These are phyloP conservation scores for Epirrhoe alternata DNA, from an alignment of 2,888 invertebrate species.

Conservation along the genomic window DNA sequence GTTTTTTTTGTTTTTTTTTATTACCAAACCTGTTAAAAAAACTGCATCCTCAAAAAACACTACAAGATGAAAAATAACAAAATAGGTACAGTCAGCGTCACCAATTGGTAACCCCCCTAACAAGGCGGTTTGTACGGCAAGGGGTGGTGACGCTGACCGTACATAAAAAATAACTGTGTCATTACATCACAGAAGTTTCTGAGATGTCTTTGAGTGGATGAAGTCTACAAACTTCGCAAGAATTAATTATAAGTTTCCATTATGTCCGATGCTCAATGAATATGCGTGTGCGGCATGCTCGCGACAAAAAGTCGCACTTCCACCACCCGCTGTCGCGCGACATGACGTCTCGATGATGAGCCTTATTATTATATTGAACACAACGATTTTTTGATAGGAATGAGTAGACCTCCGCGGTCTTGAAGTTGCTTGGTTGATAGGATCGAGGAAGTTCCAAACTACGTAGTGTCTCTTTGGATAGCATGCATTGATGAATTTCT, in stretches of 20 bases:
- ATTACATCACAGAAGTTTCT: no score
- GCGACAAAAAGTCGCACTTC: slow-evolving; percentile 69
- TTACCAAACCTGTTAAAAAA: no score
- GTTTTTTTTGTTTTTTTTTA: no score
- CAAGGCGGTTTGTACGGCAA: no score
- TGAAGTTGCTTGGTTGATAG: not conserved
- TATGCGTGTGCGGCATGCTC: slow-evolving; percentile 38
- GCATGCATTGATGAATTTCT: no score
- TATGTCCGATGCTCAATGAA: slow-evolving; percentile 36
- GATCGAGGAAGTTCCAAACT: not conserved
- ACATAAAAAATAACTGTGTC: no score
- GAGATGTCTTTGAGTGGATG: not conserved
- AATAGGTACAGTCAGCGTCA: no score
- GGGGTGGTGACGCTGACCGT: no score
- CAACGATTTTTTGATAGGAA: slow-evolving; percentile 31
- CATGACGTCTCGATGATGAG: slow-evolving; percentile 47
- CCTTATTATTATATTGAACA: slow-evolving; percentile 36
- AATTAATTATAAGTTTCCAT: slow-evolving; percentile 20
- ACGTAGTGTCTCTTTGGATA: no score
- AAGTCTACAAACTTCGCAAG: slow-evolving; percentile 29
- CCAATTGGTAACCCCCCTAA: no score
- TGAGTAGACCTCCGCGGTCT: slow-evolving; percentile 14
- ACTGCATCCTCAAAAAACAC: no score
- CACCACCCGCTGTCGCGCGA: slow-evolving; percentile 58
- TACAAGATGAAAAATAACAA: no score